Percentiles rank a stretch among this genome's conserved stretches.
Evolutionary conservation across 1,140 invertebrate species (phyloP).

Genomic region (Caerostris extrusa): DNA sequence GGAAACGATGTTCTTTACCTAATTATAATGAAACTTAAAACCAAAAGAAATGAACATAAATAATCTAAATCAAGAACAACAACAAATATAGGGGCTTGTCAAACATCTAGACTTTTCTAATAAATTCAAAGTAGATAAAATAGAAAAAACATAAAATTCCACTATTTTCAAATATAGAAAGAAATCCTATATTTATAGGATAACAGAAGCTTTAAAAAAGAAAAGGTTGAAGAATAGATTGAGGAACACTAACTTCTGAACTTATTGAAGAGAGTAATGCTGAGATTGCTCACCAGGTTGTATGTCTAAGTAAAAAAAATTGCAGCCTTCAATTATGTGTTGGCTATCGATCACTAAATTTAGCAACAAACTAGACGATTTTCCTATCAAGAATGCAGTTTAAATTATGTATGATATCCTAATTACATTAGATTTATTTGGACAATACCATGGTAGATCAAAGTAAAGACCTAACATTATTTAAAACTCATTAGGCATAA

Average conservation of each 20-base stretch:
- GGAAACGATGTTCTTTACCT: not conserved
- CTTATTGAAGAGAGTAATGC: not conserved
- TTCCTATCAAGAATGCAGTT: constrained; percentile 82
- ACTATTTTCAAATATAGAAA: not conserved
- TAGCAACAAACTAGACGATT: constrained; percentile 80
- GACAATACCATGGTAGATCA: constrained; percentile 81
- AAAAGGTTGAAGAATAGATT: not conserved
- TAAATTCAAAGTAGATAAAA: not conserved
- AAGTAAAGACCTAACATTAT: constrained; percentile 82
- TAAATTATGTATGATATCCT: constrained; percentile 81
- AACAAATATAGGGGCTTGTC: not conserved
- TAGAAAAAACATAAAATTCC: constrained; percentile 4
- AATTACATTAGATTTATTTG: constrained; percentile 82
- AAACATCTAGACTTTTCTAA: not conserved
- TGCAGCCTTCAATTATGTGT: not conserved
- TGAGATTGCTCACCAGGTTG: not conserved
- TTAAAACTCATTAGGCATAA: constrained; percentile 76
- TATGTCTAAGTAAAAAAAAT: constrained; percentile 29
- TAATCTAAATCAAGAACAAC: not conserved
- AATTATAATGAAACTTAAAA: not conserved
- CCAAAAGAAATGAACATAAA: not conserved
- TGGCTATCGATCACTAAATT: not conserved
- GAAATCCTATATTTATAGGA: constrained; percentile 30
- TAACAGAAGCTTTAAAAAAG: constrained; percentile 21
- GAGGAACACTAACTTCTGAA: not conserved